Base-by-base conservation (phyloP, 1,140 invertebrate genomes). In the Cotesia glomerata region DNA sequence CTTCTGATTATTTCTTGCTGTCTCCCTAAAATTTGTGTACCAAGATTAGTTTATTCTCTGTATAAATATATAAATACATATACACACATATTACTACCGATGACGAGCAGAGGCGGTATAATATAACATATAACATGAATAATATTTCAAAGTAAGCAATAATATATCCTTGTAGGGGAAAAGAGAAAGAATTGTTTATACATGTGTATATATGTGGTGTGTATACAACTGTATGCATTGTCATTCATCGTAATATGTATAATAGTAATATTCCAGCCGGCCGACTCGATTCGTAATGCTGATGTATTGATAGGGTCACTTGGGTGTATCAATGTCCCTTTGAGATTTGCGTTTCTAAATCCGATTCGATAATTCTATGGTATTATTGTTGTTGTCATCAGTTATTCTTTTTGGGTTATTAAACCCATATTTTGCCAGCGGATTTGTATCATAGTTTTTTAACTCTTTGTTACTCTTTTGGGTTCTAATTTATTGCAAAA, bases 61-160 rank as follows among this genome's bases (percentile, higher is more conserved):
- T 56, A 26, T 26, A 2, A 26, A 26, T 26, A 26, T 26, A 26
- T 26, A 26, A 26, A 26, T 26, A 26, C 26, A 26, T 26, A 45
- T 7, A 7, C 39, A 45, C 3, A 45, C 39, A 45, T 11, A 45
- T 45, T 45, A 45, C 11, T 45, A 45, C 3, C 39, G 39, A 45
- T 45, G 39, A 45, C 39, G 39, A 45, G 5, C 7, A 45, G 11
- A 14, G 26, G 3, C 52, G 39, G 35, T 58, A 58, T 54, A 8
- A 26, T 66, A 65, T 63, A 72, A 9, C 7, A 45, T 45, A 72
- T 72, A 72, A 72, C 63, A 72, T 72, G 49, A 73, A 73, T 73
- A 69, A 73, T 73, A 61, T 73, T 59, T 35, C 11, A 13, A 68
- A 73, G 36, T 73, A 59, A 67, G 68, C 35, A 52, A 69, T 18